Evolutionary conservation across 2,888 invertebrate species (phyloP).

Genomic region (Tetropium fuscum): DNA sequence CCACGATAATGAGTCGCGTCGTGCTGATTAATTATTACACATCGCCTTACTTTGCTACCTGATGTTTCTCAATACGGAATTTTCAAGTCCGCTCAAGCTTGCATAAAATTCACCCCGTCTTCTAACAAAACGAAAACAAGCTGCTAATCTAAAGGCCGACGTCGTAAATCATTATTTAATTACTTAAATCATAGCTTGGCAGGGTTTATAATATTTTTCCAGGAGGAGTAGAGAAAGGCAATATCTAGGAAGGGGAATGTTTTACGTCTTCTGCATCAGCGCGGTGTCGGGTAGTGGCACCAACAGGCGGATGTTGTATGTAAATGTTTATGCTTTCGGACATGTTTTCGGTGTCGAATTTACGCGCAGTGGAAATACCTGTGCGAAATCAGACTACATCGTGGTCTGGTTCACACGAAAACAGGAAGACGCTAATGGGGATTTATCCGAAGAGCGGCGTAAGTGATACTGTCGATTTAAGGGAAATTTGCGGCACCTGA

Average conservation of each 20-base stretch:
- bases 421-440: background rate
- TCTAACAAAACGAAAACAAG: slow-evolving; percentile 3
- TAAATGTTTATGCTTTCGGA: slow-evolving; percentile 26
- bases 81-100: background rate
- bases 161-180: slow-evolving; percentile 18
- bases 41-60: slow-evolving; percentile 15
- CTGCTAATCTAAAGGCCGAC: slow-evolving; percentile 1
- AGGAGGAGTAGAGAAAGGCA: slow-evolving; percentile 19
- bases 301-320: slow-evolving; percentile 33
- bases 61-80: background rate
- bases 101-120: background rate
- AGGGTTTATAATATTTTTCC: slow-evolving; percentile 17
- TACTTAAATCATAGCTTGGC: slow-evolving; percentile 1
- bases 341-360: slow-evolving; percentile 41
- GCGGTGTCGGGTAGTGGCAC: slow-evolving; percentile 35
- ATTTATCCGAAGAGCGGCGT: background rate
- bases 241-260: slow-evolving; percentile 34
- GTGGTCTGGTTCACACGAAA: background rate
- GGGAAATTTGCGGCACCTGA: no score
- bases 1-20: slow-evolving; percentile 61
- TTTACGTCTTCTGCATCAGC: slow-evolving; percentile 31
- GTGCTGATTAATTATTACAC: slow-evolving; percentile 59
- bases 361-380: slow-evolving; percentile 33
- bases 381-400: slow-evolving; percentile 15
- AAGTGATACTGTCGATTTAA: background rate